Evolutionary conservation across 2,888 invertebrate species (phyloP).

Genomic region (Hydrotaea diabolus): DNA sequence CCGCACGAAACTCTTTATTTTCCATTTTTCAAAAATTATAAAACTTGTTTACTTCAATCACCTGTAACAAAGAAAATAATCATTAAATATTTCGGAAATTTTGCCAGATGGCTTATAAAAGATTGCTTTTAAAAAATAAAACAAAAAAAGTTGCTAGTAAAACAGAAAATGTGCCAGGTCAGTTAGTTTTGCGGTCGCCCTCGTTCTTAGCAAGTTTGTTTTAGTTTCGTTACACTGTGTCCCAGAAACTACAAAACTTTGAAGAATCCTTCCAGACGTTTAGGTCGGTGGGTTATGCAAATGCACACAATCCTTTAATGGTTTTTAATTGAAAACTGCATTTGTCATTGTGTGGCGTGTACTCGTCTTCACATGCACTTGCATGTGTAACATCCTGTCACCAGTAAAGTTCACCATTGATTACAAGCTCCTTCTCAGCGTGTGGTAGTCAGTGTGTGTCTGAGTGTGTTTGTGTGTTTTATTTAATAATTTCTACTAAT

Average conservation of each 20-base stretch:
- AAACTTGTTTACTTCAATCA: no score
- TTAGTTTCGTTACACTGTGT: neutral
- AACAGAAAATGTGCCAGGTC: no score
- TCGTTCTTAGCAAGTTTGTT: no score
- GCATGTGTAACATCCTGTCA: neutral
- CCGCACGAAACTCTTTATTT: no score
- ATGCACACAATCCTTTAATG: slow-evolving; percentile 43
- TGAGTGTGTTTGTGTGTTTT: slow-evolving; percentile 53
- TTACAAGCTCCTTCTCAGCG: neutral
- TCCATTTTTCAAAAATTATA: no score
- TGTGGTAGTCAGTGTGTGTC: neutral
- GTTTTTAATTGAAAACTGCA: slow-evolving; percentile 49
- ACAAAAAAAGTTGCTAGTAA: no score
- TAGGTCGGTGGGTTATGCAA: slow-evolving; percentile 8
- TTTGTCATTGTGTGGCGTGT: slow-evolving; percentile 5
- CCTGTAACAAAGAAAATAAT: no score
- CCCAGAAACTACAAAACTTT: neutral
- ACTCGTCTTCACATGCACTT: neutral
- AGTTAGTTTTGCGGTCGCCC: no score
- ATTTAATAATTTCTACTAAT: slow-evolving; percentile 64
- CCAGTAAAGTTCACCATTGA: neutral
- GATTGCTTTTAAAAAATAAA: no score
- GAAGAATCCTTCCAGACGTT: neutral
- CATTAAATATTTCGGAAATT: no score
- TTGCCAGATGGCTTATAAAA: no score